phyloP scores from a whole-genome alignment of 2,888 invertebrate species.

The Drosophila neutralis region DNA sequence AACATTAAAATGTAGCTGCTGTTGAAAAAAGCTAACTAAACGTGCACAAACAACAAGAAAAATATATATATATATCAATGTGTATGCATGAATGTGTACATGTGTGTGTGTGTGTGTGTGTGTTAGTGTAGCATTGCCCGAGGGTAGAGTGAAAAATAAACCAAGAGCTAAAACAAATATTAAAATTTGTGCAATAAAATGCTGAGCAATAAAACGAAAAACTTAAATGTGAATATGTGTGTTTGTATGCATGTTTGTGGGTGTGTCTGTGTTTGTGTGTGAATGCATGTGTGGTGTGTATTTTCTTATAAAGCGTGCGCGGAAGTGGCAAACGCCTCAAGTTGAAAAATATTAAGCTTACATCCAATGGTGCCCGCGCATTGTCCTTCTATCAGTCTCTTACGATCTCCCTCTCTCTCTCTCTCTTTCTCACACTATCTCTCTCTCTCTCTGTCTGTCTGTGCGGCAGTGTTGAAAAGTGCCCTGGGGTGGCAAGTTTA shows the following conservation, averaged over 20 bases:
- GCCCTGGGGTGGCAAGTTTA: constrained; percentile 61
- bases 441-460: neutral
- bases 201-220: constrained; percentile 61
- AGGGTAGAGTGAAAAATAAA: constrained; percentile 62
- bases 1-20: constrained; percentile 66
- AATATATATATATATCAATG: neutral
- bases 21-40: constrained; percentile 62
- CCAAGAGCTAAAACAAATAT: constrained; percentile 72
- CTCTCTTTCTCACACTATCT: neutral
- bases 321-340: constrained; percentile 73
- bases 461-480: constrained; percentile 63
- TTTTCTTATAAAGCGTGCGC: constrained; percentile 56
- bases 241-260: constrained; percentile 1
- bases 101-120: constrained; percentile 9
- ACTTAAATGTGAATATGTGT: constrained; percentile 18
- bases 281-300: constrained; percentile 34
- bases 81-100: constrained; percentile 3
- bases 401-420: neutral
- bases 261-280: constrained; percentile 6
- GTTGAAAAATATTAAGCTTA: constrained; percentile 59
- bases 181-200: constrained; percentile 75
- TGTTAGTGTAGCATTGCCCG: constrained; percentile 19
- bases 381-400: constrained; percentile 5
- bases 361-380: constrained; percentile 21
- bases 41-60: constrained; percentile 36